A percentile compares a stretch with the other conserved stretches of the same genome.
Conservation (phyloP, 2,797 vertebrate genomes). For the Protonibea diacanthus region DNA sequence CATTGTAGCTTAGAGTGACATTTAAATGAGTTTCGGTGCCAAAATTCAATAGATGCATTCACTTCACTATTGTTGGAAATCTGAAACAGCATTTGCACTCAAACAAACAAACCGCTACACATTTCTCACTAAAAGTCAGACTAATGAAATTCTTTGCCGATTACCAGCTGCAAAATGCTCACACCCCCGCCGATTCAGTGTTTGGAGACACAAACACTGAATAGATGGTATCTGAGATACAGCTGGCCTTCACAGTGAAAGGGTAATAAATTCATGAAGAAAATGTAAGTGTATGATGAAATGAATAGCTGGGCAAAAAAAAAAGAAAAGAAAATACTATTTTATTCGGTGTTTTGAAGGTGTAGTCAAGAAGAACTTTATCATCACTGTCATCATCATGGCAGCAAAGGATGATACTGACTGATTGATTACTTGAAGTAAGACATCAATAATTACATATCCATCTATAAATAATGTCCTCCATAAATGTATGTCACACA, state of each 20-base stretch:
- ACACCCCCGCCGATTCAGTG: conserved; percentile 19
- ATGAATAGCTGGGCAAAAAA: conserved; percentile 5
- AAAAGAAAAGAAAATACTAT: background rate
- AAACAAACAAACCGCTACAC: background rate
- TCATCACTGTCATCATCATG: background rate
- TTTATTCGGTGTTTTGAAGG: conserved; percentile 5
- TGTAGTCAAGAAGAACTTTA: background rate
- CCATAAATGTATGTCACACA: background rate
- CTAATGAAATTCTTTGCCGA: conserved; percentile 30
- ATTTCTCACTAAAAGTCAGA: conserved; percentile 1
- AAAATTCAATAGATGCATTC: background rate
- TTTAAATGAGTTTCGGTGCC: background rate
- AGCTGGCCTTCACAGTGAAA: conserved; percentile 42
- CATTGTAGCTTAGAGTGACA: background rate
- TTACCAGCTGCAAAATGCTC: conserved; percentile 33
- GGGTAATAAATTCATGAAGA: conserved; percentile 34
- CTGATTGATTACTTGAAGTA: background rate
- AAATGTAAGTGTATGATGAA: background rate
- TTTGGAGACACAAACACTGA: conserved; percentile 24
- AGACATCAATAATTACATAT: conserved; percentile 10
- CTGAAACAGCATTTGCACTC: background rate
- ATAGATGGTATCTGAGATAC: conserved; percentile 22
- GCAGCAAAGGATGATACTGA: background rate
- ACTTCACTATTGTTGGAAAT: background rate
- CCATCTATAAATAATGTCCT: background rate